Evolutionary conservation across 1,140 invertebrate genomes (phyloP).

Genomic region (Eriosoma lanigerum): DNA sequence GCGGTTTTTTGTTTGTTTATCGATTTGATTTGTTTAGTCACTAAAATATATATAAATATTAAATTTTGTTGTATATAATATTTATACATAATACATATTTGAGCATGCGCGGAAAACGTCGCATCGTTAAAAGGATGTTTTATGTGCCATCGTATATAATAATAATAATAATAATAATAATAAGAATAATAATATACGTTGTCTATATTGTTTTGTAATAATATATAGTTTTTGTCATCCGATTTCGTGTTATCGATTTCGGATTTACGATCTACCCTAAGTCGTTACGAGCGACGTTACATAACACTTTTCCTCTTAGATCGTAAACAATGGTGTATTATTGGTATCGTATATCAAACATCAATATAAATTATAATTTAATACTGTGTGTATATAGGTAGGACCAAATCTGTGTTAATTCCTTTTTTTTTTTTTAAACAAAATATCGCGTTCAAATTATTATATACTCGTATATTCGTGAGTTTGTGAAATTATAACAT

Average conservation of each 20-base stretch:
- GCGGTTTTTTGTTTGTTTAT: not conserved
- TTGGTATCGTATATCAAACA: too few species aligned
- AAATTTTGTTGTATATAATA: not conserved
- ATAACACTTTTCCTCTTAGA: too few species aligned
- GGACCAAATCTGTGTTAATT: too few species aligned
- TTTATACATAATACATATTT: not conserved
- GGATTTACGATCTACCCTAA: not conserved
- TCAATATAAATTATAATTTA: too few species aligned
- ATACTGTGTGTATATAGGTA: too few species aligned
- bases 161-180: too few species aligned
- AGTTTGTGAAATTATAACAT: too few species aligned
- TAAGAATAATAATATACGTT: not conserved
- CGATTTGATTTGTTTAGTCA: conserved; percentile 15
- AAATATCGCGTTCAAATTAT: too few species aligned
- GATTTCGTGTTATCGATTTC: not conserved
- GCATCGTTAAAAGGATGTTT: not conserved
- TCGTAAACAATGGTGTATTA: too few species aligned
- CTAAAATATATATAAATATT: not conserved
- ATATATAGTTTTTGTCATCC: not conserved
- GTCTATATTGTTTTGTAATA: not conserved
- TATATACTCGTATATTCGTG: too few species aligned
- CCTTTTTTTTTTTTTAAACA: too few species aligned
- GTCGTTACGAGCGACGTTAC: too few species aligned
- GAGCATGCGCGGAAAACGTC: not conserved
- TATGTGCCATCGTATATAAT: not conserved